Base-by-base conservation (phyloP, 1,140 invertebrate species). In the Phortica variegata region DNA sequence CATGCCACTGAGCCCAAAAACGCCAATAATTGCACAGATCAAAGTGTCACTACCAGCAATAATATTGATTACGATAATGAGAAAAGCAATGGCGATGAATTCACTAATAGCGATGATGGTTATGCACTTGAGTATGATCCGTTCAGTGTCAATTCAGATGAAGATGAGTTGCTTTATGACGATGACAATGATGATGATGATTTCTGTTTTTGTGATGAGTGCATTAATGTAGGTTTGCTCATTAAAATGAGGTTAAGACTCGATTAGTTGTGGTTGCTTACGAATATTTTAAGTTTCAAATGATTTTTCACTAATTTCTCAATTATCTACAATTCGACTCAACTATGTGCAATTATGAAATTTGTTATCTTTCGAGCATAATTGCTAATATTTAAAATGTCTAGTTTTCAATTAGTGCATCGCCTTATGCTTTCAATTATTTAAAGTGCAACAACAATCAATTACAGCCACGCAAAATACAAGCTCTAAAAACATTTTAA, bases 151-250 rank as follows among this genome's bases (percentile, higher is more conserved):
- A 56, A 55, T 46, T 50, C 60, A 15, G 57, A 72, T 43, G 48
- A 50, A 21, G 51, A 66, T 21, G 56, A 65, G 50, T n/a, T n/a
- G n/a, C n/a, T n/a, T n/a, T 57, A 65, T 48, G 52, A 51, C 33
- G 72, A 76, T 43, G 76, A 74, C 50, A 49, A 59, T 49, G 55
- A 56, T 31, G 76, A 76, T 49, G 77, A 79, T 55, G 82, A 83
- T 53, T 80, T 84, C 62, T 87, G 85, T 77, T 87, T 81, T 77
- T 87, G 85, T 79, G 85, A 87, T 78, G 84, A 86, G 47, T 86
- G 85, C 73, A 79, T 85, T 60, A 79, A 82, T 79, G 81, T 83
- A 78, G 78, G 79, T 76, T 57, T 52, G 38, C n/a, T 7, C 23
- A 18, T 41, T 31, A 38, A 47, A 48, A 13, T 52, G 15, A 36